These are phyloP conservation scores for Muscina levida DNA, from an alignment of 2,888 invertebrate genomes.

Conservation along the genomic window DNA sequence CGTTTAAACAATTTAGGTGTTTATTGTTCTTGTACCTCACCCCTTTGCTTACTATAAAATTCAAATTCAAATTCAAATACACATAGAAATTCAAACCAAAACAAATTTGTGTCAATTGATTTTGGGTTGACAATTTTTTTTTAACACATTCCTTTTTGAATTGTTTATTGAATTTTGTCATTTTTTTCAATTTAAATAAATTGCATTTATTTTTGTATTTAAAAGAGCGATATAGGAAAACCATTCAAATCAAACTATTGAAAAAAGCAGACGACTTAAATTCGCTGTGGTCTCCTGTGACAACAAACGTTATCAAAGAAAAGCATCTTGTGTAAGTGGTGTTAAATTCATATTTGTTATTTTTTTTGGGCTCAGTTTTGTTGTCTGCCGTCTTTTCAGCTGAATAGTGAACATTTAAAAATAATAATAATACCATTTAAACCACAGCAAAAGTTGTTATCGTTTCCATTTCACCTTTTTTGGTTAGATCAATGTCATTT, in stretches of 20 bases:
- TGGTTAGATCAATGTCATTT: conserved; percentile 59
- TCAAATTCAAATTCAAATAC: too few species aligned
- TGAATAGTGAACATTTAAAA: conserved; percentile 16
- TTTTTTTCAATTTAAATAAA: conserved; percentile 37
- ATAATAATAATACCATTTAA: conserved; percentile 29
- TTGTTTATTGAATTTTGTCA: conserved; percentile 30
- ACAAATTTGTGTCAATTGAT: conserved; percentile 20
- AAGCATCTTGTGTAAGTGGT: conserved; percentile 26
- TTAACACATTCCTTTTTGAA: conserved; percentile 33
- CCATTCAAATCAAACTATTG: conserved; percentile 13
- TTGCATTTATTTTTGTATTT: conserved; percentile 27
- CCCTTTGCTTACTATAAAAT: too few species aligned
- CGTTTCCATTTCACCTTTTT: conserved; percentile 59
- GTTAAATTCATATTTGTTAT: conserved; percentile 6
- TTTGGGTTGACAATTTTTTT: conserved; percentile 13
- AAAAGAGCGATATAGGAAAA: not conserved
- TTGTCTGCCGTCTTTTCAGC: not conserved
- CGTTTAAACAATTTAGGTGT: too few species aligned
- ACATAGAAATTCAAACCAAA: not conserved
- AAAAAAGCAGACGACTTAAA: conserved; percentile 27
- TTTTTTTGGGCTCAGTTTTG: not conserved
- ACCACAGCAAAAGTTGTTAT: conserved; percentile 51
- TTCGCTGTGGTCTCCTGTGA: conserved; percentile 38
- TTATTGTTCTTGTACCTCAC: too few species aligned
- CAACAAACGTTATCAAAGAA: not conserved